Conservation (phyloP, 2,888 invertebrate species). For the Brachyptera risi region DNA sequence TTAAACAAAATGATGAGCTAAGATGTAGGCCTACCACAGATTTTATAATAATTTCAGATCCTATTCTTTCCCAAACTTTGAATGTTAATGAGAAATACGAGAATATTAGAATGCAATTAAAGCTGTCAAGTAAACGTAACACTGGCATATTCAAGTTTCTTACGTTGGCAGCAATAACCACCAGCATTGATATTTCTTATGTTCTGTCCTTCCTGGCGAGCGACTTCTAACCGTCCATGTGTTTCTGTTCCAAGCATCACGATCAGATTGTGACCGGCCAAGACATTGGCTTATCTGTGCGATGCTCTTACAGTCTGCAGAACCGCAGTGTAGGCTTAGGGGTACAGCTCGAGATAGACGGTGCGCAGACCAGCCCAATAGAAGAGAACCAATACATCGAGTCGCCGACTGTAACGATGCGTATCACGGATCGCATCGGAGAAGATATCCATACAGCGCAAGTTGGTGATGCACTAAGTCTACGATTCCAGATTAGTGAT, state of each 20-base stretch:
- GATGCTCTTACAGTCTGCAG: constrained; percentile 47
- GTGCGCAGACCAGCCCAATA: constrained; percentile 39
- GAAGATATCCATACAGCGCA: constrained; percentile 45
- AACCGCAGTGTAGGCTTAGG: constrained; percentile 46
- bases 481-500: constrained; percentile 47
- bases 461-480: constrained; percentile 47
- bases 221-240: no score
- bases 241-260: constrained; percentile 41
- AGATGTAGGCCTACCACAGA: no score
- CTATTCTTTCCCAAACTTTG: no score
- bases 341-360: constrained; percentile 41
- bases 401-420: constrained; percentile 48
- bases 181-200: no score
- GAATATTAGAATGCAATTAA: no score
- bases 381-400: constrained; percentile 45
- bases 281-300: constrained; percentile 46
- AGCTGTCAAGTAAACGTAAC: no score
- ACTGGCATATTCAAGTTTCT: no score
- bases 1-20: no score
- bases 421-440: constrained; percentile 45
- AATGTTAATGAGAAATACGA: no score
- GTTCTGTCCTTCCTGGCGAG: no score
- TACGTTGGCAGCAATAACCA: no score
- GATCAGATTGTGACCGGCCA: constrained; percentile 46
- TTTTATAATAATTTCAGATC: no score